These are phyloP conservation scores for Mechanitis mazaeus DNA, from an alignment of 2,888 invertebrate species.

Conservation along the genomic window DNA sequence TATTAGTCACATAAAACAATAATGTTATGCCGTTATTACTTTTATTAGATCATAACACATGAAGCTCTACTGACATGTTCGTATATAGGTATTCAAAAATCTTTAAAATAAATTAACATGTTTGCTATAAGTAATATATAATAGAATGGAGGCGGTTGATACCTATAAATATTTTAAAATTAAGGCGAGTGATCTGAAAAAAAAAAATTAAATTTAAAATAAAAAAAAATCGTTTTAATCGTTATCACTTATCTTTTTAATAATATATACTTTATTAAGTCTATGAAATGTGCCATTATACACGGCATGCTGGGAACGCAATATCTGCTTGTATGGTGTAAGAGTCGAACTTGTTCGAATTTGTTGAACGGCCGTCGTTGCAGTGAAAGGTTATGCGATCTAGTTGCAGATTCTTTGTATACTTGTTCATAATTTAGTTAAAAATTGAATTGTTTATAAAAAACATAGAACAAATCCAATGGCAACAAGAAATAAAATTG, in stretches of 20 bases:
- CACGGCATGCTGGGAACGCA: slow-evolving; percentile 62
- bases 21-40: no score
- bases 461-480: not conserved
- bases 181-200: no score
- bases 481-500: slow-evolving; percentile 21
- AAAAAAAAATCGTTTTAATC: not conserved
- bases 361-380: slow-evolving; percentile 52
- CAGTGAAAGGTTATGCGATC: slow-evolving; percentile 61
- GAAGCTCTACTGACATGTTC: no score
- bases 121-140: no score
- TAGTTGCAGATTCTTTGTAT: slow-evolving; percentile 45
- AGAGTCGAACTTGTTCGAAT: slow-evolving; percentile 50
- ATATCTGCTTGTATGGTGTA: slow-evolving; percentile 71
- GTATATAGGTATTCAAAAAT: no score
- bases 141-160: no score
- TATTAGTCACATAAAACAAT: no score
- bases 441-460: not conserved
- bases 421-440: slow-evolving; percentile 16
- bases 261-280: not conserved
- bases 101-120: no score
- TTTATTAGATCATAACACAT: no score
- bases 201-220: no score
- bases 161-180: no score
- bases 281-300: slow-evolving; percentile 34
- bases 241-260: not conserved